Conservation (phyloP, 2,888 invertebrate genomes). For the Microctonus aethiopoides region DNA sequence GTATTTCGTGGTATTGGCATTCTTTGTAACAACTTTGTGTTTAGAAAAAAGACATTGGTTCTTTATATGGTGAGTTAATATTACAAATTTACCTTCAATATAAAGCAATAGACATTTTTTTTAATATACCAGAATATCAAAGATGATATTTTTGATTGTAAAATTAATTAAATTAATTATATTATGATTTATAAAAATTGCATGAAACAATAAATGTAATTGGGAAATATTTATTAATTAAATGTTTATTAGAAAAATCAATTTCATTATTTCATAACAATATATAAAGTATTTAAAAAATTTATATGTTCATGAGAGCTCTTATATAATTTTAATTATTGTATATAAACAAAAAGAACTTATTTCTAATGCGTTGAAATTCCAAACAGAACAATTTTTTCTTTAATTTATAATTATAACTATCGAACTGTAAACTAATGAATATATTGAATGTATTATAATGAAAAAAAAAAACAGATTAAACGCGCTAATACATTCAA, state of each 20-base stretch:
- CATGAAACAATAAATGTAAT: not conserved
- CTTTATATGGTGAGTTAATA: no score
- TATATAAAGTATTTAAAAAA: slow-evolving; percentile 26
- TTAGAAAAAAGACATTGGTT: no score
- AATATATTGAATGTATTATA: no score
- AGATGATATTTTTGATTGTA: no score
- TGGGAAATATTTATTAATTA: not conserved
- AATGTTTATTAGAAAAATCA: not conserved
- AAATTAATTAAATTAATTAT: no score
- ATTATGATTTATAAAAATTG: not conserved
- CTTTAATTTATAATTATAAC: no score
- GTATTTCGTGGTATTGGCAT: not conserved
- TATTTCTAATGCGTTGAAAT: no score
- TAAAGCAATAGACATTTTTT: no score
- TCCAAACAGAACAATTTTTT: no score
- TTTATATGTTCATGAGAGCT: not conserved
- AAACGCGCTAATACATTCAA: not conserved
- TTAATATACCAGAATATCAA: no score
- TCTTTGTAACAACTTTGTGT: not conserved
- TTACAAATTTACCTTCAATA: not conserved
- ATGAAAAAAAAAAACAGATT: not conserved
- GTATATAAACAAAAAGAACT: not conserved
- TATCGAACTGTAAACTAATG: no score
- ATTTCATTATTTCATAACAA: not conserved
- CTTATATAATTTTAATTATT: not conserved